Conservation (phyloP, 2,888 invertebrate genomes). For the Luperina testacea region DNA sequence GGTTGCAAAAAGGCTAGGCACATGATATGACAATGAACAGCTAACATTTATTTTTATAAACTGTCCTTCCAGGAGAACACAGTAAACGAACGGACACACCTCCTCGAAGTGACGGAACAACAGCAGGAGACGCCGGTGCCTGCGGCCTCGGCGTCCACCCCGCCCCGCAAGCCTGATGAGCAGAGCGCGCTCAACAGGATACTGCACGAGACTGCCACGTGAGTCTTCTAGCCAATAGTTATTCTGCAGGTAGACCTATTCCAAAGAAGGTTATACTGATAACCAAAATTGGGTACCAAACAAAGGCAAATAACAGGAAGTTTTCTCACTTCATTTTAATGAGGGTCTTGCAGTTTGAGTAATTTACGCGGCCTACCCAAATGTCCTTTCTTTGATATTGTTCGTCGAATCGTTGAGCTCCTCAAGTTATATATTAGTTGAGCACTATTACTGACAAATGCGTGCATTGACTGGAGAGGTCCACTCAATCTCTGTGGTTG, state of each 20-base stretch:
- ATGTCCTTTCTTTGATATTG: too few relatives aligned
- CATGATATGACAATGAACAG: background rate
- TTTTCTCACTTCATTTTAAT: too few relatives aligned
- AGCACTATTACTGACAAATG: too few relatives aligned
- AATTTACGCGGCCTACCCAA: too few relatives aligned
- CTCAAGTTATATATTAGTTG: too few relatives aligned
- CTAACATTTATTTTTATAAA: background rate
- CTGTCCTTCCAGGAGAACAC: conserved; percentile 82
- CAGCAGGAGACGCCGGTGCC: conserved; percentile 93
- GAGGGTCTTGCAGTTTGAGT: too few relatives aligned
- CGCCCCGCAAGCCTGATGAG: conserved; percentile 96
- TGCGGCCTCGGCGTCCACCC: conserved; percentile 87
- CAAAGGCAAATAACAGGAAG: background rate
- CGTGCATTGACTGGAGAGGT: too few relatives aligned
- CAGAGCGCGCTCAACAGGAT: conserved; percentile 97
- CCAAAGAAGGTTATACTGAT: background rate
- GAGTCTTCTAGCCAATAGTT: conserved; percentile 72
- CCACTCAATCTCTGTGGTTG: too few relatives aligned
- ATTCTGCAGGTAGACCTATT: background rate
- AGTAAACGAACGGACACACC: conserved; percentile 94
- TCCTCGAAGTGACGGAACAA: conserved; percentile 93
- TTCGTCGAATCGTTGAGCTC: too few relatives aligned
- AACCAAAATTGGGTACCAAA: background rate
- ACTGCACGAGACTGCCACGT: conserved; percentile 97
- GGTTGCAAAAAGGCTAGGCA: background rate